These are phyloP conservation scores for Drosophila phalerata DNA, from an alignment of 2,888 invertebrate species.

Conservation along the genomic window DNA sequence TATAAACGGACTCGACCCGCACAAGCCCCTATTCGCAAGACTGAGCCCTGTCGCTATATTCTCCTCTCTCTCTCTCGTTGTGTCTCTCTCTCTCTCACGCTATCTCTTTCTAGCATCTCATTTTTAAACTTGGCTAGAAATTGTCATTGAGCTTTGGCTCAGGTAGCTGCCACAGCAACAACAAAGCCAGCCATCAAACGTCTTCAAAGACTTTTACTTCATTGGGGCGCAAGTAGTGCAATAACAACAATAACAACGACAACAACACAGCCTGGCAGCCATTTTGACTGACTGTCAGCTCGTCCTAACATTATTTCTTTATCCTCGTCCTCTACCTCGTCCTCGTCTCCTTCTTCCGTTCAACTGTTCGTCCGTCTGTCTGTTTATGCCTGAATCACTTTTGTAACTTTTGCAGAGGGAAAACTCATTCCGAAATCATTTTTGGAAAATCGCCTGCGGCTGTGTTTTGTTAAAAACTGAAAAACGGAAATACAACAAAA, in stretches of 20 bases:
- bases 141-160: constrained; percentile 65
- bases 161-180: constrained; percentile 52
- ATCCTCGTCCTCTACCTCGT: background rate
- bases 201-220: constrained; percentile 70
- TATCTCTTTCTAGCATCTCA: constrained; percentile 2
- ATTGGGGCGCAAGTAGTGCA: constrained; percentile 52
- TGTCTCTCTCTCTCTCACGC: background rate
- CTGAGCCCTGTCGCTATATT: background rate
- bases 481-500: constrained; percentile 75
- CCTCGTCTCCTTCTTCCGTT: constrained; percentile 19
- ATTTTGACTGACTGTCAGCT: constrained; percentile 72
- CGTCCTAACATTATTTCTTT: constrained; percentile 15
- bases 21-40: constrained; percentile 26
- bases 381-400: constrained; percentile 77
- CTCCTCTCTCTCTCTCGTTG: background rate
- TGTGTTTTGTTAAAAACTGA: constrained; percentile 79
- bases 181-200: constrained; percentile 36
- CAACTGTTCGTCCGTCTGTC: constrained; percentile 37
- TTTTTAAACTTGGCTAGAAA: constrained; percentile 41
- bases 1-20: constrained; percentile 20
- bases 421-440: constrained; percentile 77
- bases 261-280: constrained; percentile 57
- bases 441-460: constrained; percentile 81
- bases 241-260: constrained; percentile 19
- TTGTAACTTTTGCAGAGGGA: constrained; percentile 71